phyloP scores from a whole-genome alignment of 2,113 vertebrate species.

The Proterorhinus semilunaris region DNA sequence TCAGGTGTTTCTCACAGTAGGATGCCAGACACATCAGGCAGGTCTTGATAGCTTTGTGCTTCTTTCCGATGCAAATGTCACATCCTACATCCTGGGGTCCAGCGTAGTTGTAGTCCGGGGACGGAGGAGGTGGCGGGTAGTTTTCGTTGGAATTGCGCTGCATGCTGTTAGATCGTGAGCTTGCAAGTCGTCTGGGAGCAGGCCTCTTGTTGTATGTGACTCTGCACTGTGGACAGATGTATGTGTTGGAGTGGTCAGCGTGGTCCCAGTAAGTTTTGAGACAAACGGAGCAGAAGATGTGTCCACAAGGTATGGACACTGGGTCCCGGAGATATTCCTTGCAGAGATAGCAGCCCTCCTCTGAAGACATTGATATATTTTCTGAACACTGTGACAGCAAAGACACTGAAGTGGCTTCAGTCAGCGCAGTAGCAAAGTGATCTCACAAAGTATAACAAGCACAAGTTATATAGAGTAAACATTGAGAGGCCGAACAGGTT shows the following conservation, averaged over 20 bases:
- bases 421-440: constrained; percentile 68
- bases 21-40: constrained; percentile 93
- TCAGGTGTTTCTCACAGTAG: constrained; percentile 87
- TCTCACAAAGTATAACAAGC: constrained; percentile 30
- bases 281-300: constrained; percentile 76
- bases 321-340: constrained; percentile 78
- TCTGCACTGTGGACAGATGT: constrained; percentile 74
- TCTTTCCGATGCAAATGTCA: constrained; percentile 83
- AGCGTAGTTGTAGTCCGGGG: constrained; percentile 81
- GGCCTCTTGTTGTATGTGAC: constrained; percentile 79
- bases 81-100: constrained; percentile 74
- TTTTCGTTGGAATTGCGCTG: constrained; percentile 49
- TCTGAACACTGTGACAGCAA: not conserved
- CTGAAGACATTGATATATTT: constrained; percentile 64
- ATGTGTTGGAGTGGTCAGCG: constrained; percentile 70
- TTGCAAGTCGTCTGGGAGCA: constrained; percentile 62
- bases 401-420: constrained; percentile 21
- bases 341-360: constrained; percentile 76
- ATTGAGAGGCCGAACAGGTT: constrained; percentile 80
- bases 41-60: constrained; percentile 80
- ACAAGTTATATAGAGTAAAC: constrained; percentile 75
- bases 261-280: constrained; percentile 83
- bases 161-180: constrained; percentile 53
- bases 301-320: constrained; percentile 78
- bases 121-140: constrained; percentile 72